phyloP scores from a whole-genome alignment of 2,797 vertebrate species.

The Poecilia wingei region DNA sequence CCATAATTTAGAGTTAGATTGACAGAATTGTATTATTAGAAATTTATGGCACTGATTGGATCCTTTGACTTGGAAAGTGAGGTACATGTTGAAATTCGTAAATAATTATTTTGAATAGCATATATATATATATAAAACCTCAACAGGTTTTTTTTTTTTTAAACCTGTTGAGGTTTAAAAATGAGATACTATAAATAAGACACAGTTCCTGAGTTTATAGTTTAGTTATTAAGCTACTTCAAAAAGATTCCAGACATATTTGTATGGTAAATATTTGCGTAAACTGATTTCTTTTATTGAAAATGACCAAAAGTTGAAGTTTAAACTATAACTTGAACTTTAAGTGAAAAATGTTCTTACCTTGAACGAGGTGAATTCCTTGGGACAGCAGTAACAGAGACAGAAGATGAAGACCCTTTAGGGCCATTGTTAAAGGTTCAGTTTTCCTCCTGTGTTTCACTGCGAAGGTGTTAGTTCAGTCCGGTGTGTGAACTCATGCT shows the following conservation, averaged over 20 bases:
- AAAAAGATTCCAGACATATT: background rate
- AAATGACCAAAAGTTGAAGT: background rate
- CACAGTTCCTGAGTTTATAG: background rate
- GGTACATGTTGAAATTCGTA: background rate
- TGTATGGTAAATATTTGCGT: background rate
- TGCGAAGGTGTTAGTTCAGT: conserved; percentile 6
- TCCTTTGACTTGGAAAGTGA: background rate
- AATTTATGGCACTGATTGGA: background rate
- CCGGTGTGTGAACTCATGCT: conserved; percentile 29
- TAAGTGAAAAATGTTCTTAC: conserved; percentile 46
- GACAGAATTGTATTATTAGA: background rate
- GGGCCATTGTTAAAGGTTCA: conserved; percentile 60
- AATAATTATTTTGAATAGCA: background rate
- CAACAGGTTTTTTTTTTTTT: too few species aligned
- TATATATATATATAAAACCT: background rate
- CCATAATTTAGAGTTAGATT: background rate
- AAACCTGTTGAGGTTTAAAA: background rate
- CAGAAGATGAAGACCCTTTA: conserved; percentile 55
- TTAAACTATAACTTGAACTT: conserved; percentile 1
- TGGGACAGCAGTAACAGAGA: conserved; percentile 59
- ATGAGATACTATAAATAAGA: background rate
- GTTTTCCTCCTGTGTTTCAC: conserved; percentile 9
- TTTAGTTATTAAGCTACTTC: background rate
- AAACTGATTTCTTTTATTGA: background rate
- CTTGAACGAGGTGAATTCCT: conserved; percentile 58